Base-by-base conservation (phyloP, 2,797 vertebrate species). In the Sebastes steindachneri region DNA sequence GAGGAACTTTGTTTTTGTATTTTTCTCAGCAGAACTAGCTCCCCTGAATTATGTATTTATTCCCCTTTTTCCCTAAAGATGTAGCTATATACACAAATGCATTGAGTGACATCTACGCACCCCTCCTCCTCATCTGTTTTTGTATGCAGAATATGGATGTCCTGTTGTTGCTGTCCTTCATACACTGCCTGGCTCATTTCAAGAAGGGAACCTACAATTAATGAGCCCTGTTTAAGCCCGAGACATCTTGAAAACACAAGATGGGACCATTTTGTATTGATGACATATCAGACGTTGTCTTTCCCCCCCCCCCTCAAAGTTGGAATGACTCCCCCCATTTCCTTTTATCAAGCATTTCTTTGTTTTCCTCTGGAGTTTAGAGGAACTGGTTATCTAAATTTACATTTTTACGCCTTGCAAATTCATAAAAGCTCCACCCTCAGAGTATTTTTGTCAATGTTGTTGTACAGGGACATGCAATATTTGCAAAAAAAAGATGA, bases 401-500 rank as follows among this genome's bases (percentile, higher is more conserved):
- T 86, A 95, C 94, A 96, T 95, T 96, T 96, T 92, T 96, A 95
- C 92, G 90, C 93, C 95, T 95, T 95, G 95, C 94, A 95, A 95
- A 96, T 95, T 94, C 92, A 95, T 94, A 93, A 94, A 94, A 95
- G 90, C 92, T 93, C 92, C 92, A 94, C 93, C 92, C 90, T 93
- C 89, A 95, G 92, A 94, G 92, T 95, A 95, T 93, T 95, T 96
- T 95, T 95, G 93, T 95, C 96, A 96, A 96, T 97, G 96, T 96
- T 96, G 96, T 97, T 98, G 97, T 98, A 99, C 96, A 97, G 97
- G 97, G 96, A 97, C 97, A 97, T 97, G 97, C 97, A 98, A 97
- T 99, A 98, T 97, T 97, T 97, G 96, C 96, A 96, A 95, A 91
- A 93, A 84, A 92, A 92, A 91, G 93, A 93, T 82, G 70, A 94